These are phyloP conservation scores for Enteromius trimaculatus DNA, from an alignment of 2,797 vertebrate genomes.

Conservation along the genomic window DNA sequence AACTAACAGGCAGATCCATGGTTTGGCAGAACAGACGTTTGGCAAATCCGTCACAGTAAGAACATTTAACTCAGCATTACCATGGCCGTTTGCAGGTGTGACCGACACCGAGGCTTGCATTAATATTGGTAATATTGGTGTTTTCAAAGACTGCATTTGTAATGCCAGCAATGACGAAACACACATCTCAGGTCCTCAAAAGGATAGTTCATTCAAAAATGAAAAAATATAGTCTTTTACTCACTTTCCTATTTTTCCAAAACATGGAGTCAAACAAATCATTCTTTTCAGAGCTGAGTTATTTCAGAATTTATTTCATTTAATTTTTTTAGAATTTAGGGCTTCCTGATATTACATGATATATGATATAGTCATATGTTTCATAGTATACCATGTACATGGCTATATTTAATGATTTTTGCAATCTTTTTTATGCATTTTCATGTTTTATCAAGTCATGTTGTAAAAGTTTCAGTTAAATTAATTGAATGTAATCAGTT, in stretches of 20 bases:
- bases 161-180: background rate
- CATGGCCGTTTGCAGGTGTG: background rate
- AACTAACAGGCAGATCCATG: background rate
- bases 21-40: conserved; percentile 16
- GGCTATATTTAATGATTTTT: background rate
- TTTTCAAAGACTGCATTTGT: conserved; percentile 19
- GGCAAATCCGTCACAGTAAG: conserved; percentile 17
- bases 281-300: background rate
- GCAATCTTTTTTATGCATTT: background rate
- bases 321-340: background rate
- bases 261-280: no score
- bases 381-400: background rate
- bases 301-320: background rate
- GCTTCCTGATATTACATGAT: background rate
- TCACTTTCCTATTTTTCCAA: background rate
- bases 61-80: conserved; percentile 7
- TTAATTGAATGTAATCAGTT: background rate
- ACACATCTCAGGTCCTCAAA: conserved; percentile 24
- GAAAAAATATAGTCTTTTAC: background rate
- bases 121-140: background rate
- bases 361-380: background rate
- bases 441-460: background rate
- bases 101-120: background rate
- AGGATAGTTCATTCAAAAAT: background rate
- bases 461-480: background rate